phyloP scores from a whole-genome alignment of 2,113 vertebrate species.

The Neopipo cinnamomea region DNA sequence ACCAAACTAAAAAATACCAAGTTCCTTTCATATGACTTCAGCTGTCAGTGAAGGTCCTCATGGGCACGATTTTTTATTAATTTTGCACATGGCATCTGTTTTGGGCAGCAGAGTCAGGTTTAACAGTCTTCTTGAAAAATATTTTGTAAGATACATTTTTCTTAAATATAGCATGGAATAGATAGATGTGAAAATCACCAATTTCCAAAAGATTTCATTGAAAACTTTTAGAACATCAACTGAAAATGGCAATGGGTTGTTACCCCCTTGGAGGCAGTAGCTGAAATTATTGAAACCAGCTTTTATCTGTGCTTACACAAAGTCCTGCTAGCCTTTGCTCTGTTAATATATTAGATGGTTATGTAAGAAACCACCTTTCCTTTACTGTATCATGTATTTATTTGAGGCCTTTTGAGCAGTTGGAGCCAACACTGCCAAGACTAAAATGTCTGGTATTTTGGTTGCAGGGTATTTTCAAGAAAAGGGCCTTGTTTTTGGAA shows the following conservation, averaged over 20 bases:
- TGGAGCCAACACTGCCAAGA: constrained; percentile 9
- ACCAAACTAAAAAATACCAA: not conserved
- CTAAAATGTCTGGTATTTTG: constrained; percentile 59
- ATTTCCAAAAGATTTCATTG: not conserved
- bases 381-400: accelerated
- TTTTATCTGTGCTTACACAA: not conserved
- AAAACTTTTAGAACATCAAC: not conserved
- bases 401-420: not conserved
- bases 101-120: not conserved
- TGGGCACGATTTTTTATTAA: not conserved
- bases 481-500: constrained; percentile 24
- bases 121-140: not conserved
- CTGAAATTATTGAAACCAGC: not conserved
- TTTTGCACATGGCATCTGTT: not conserved
- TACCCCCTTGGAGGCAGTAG: not conserved
- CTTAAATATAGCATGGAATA: not conserved
- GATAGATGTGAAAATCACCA: not conserved
- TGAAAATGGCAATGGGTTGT: not conserved
- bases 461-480: constrained; percentile 54
- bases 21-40: not conserved
- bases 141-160: not conserved
- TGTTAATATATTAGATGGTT: not conserved
- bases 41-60: not conserved
- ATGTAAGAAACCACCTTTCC: not conserved
- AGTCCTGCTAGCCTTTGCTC: not conserved